Conservation (phyloP, 2,797 vertebrate genomes). For the Rhodeus uyekii region DNA sequence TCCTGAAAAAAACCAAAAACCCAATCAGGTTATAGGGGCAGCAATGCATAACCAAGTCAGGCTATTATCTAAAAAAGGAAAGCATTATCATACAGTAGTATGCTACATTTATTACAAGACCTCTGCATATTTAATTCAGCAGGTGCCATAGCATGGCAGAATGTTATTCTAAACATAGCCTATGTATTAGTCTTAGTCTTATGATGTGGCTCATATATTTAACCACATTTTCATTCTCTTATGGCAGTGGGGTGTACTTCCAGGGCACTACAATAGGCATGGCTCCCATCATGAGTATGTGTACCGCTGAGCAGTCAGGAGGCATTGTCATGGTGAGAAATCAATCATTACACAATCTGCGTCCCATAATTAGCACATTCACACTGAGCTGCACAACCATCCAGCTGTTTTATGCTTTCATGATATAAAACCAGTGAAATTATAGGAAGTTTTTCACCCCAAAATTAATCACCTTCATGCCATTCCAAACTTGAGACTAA, state of each 20-base stretch:
- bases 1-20: neutral
- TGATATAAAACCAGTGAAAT: neutral
- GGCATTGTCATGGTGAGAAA: constrained; percentile 95
- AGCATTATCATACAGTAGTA: neutral
- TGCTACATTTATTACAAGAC: neutral
- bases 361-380: constrained; percentile 16
- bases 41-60: neutral
- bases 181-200: constrained; percentile 19
- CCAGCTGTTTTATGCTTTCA: constrained; percentile 28
- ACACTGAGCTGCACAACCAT: constrained; percentile 3
- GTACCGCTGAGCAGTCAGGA: constrained; percentile 95
- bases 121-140: constrained; percentile 7
- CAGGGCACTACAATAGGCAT: constrained; percentile 98
- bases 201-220: constrained; percentile 5
- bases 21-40: neutral
- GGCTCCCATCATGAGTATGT: constrained; percentile 99
- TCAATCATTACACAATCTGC: neutral
- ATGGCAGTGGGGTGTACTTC: constrained; percentile 92
- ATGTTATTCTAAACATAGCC: neutral
- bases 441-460: neutral
- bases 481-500: neutral
- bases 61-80: neutral
- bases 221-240: constrained; percentile 22
- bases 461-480: neutral
- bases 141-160: neutral